A percentile compares a stretch with the other conserved stretches of the same genome.
Conservation (phyloP, 2,113 vertebrate genomes). For the Aphelocoma coerulescens region DNA sequence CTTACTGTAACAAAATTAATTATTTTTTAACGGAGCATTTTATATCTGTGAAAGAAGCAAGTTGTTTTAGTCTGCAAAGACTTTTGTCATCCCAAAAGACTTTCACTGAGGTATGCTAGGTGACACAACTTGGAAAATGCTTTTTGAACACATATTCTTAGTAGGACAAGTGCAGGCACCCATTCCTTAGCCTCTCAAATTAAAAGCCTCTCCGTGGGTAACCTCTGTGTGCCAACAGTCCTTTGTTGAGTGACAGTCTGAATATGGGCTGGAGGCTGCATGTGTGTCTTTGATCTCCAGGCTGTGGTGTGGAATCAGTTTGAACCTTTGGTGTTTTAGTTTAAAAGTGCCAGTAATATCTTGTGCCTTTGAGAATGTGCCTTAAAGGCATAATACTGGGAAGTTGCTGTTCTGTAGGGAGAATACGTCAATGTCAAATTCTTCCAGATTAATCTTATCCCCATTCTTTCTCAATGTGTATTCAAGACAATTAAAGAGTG, state of each 20-base stretch:
- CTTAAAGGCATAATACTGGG: neutral
- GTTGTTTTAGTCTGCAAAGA: neutral
- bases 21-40: neutral
- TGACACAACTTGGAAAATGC: neutral
- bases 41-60: neutral
- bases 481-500: neutral
- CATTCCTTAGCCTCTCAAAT: neutral
- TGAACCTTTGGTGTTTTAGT: neutral
- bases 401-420: neutral
- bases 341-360: neutral
- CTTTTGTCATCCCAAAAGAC: neutral
- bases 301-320: neutral
- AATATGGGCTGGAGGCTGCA: neutral
- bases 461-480: neutral
- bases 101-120: neutral
- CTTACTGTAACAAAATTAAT: neutral
- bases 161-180: neutral
- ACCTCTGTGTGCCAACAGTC: neutral
- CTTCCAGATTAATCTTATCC: neutral
- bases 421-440: neutral
- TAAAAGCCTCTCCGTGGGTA: neutral
- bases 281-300: accelerated
- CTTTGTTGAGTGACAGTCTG: neutral
- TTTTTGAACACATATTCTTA: neutral
- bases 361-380: neutral